Evolutionary conservation across 1,140 invertebrate species (phyloP), one percentile per base, ranked within the genome.

Genomic region (Pomacea maculata): DNA sequence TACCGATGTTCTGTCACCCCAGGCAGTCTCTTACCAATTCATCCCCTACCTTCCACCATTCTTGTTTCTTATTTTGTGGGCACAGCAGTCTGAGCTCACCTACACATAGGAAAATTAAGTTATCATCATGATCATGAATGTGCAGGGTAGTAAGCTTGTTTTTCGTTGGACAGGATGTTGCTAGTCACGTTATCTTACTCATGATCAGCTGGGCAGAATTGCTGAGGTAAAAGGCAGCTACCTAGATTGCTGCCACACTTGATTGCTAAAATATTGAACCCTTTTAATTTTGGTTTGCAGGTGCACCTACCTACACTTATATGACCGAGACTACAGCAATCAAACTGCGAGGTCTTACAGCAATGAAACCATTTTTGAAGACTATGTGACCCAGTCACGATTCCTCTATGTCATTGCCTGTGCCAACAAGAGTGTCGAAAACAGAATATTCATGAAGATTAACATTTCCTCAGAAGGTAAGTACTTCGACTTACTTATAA

Each of bases 291-390:
- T 73, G 6, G 54, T 67, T 52, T 25, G 19, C 75, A 83, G 82
- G 1, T 80, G 82, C 55, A 78, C 73, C 73, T 83, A 83, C 45
- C 17, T 83, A n/a, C 79, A 76, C 25, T 55, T 80, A 73, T 83
- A 80, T 57, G 82, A 83, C 68, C 52, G 68, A 29, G 34, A 74
- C 34, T 83, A 83, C 67, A 61, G 71, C 15, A 77, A 65, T 45
- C 29, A 80, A 21, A 71, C 65, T 21, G 57, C 70, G 19, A 80
- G 65, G n/a, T 12, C 34, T 21, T 70, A 52, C 45, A 75, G 73
- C 64, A 64, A 68, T 68, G 54, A 75, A 54, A 12, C 52, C 17
- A 52, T 17, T 15, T 54, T 68, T 57, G 25, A 68, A 63, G 21
- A 81, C 67, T 71, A n/a, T 57, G 55, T n/a, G 19, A 75, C 80